A percentile compares a stretch with the other conserved stretches of the same genome.
phyloP scores from a whole-genome alignment of 2,113 vertebrate genomes.

The Heloderma charlesbogerti region DNA sequence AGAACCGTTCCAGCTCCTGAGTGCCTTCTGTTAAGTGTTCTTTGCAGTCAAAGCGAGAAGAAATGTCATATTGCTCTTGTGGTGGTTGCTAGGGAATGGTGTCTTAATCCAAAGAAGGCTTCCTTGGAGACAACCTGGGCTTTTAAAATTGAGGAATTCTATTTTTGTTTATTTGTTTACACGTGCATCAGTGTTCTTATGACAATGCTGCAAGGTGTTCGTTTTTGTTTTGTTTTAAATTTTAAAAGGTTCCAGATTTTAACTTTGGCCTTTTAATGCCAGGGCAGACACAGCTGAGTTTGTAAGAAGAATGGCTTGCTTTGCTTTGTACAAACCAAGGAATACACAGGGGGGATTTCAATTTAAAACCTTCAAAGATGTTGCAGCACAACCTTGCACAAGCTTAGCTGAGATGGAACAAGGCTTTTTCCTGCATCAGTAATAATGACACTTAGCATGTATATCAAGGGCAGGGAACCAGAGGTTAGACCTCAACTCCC shows the following conservation, averaged over 20 bases:
- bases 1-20: not conserved
- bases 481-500: too few relatives aligned
- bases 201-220: not conserved
- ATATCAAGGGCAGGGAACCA: too few relatives aligned
- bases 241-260: not conserved
- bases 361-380: not conserved
- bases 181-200: not conserved
- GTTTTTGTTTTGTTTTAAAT: not conserved
- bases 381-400: not conserved
- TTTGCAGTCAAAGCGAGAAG: not conserved
- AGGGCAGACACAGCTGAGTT: not conserved
- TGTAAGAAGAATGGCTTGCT: not conserved
- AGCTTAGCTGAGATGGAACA: not conserved
- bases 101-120: not conserved
- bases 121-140: not conserved
- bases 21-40: not conserved
- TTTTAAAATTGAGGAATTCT: not conserved
- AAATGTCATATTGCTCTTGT: not conserved
- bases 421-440: too few relatives aligned
- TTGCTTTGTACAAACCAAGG: not conserved
- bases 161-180: not conserved
- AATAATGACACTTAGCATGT: not conserved
- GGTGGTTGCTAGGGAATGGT: not conserved
- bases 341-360: not conserved
- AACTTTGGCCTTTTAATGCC: not conserved